Percentiles rank a stretch among this genome's conserved stretches.
These are phyloP conservation scores for Puffinus mauretanicus DNA, from an alignment of 2,113 vertebrate species.

Conservation along the genomic window DNA sequence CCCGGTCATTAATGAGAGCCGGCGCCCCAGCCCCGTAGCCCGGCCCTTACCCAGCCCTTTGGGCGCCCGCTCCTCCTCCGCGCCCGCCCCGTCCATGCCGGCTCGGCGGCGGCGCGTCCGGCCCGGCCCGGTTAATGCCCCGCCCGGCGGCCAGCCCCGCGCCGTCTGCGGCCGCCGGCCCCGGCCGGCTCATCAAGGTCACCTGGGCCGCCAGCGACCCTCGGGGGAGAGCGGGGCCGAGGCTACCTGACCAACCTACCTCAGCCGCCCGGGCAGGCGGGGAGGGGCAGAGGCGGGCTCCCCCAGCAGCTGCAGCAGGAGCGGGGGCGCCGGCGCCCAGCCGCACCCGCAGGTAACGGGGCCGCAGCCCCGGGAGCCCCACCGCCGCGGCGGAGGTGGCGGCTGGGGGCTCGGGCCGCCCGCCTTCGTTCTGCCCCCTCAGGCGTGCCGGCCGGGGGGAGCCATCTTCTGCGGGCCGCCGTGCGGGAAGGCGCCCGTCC, in stretches of 20 bases:
- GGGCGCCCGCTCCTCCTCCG: background rate
- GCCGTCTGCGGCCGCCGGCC: background rate
- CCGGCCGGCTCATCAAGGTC: background rate
- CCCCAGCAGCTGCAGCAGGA: background rate
- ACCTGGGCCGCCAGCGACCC: background rate
- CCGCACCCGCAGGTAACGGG: background rate
- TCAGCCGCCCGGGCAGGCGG: background rate
- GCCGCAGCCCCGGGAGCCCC: background rate
- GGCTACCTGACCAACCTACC: background rate
- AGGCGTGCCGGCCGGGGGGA: background rate
- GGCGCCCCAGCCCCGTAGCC: fast-evolving
- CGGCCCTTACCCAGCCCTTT: background rate
- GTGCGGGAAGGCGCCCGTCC: too few species aligned
- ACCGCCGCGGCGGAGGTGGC: too few species aligned
- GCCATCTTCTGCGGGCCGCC: background rate
- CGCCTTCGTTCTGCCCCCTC: too few species aligned
- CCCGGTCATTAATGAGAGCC: background rate
- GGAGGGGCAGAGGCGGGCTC: too few species aligned
- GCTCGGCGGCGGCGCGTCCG: fast-evolving
- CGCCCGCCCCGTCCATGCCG: background rate
- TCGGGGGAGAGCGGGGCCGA: background rate
- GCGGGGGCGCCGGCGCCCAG: too few species aligned
- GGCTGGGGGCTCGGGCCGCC: background rate
- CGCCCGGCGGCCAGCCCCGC: background rate
- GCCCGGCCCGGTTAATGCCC: background rate